A percentile compares a stretch with the other conserved stretches of the same genome.
phyloP scores from a whole-genome alignment of 2,797 vertebrate species.

The Ciconia nigra region DNA sequence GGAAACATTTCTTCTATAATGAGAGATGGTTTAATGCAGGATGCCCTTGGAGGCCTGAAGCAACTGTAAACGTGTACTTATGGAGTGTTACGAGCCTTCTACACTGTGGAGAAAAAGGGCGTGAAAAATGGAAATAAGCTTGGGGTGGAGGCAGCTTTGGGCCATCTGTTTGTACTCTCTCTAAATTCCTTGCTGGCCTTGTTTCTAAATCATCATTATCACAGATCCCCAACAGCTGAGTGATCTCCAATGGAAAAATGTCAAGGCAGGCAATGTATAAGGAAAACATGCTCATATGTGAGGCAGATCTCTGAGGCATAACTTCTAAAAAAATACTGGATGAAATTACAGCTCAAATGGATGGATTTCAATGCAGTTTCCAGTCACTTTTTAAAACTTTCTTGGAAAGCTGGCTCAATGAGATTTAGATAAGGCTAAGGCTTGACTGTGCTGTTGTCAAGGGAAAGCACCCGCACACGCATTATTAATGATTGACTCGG shows the following conservation, averaged over 20 bases:
- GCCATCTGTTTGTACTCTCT: slow-evolving; percentile 1
- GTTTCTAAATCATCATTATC: neutral
- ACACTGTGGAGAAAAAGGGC: neutral
- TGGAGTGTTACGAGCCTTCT: neutral
- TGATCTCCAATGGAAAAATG: neutral
- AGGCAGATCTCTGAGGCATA: neutral
- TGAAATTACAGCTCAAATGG: neutral
- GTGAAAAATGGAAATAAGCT: neutral
- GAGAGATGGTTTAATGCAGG: neutral
- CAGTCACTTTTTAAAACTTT: neutral
- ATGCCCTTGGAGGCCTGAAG: neutral
- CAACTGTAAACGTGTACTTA: neutral
- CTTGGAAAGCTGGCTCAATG: neutral
- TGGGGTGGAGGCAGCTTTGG: neutral
- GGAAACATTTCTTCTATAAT: neutral
- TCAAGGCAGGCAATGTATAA: neutral
- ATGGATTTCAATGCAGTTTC: neutral
- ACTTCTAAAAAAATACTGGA: slow-evolving; percentile 20
- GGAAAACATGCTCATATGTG: neutral
- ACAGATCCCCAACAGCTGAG: slow-evolving; percentile 19
- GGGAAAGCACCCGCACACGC: neutral
- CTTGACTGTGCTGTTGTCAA: neutral
- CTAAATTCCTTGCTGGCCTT: slow-evolving; percentile 11
- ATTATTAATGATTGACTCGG: neutral
- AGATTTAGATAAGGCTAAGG: neutral